Base-by-base conservation (phyloP, 2,888 invertebrate genomes). In the Lissonota sp. region DNA sequence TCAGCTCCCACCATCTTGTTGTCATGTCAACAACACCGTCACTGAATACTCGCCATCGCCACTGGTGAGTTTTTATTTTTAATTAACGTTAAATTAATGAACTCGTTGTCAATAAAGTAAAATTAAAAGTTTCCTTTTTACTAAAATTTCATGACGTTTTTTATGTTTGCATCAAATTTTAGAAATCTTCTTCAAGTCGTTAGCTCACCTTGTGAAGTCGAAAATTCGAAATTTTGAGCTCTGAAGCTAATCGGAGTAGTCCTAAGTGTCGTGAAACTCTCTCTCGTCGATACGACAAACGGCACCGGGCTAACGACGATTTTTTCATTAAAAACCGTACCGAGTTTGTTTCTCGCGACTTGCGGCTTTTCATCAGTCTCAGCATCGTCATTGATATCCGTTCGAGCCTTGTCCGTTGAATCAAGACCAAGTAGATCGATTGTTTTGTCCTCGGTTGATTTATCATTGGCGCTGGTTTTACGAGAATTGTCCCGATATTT, bases 1-100 rank as follows among this genome's bases (percentile, higher is more conserved):
- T 94, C 89, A 96, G 93, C 85, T 96, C 95, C 96, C 96, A 97
- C 96, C 96, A 97, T 83, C 94, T 93, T 1, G 95, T 93, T 83
- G 96, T 97, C 95, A 96, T 95, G 62, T 95, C 94, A 49, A 94
- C 93, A 0, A 96, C 95, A 0, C 96, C 96, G 74, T 96, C 96
- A 87, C 95, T 95, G 87, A 97, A 97, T 0, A 97, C 94, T 60
- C 95, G 94, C 95, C 97, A 97, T 5, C 97, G 94, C 97, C 97
- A 97, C 96, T 96, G 58, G 12, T 26, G 26, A 26, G 26, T 26
- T 26, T 26, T 26, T 26, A 26, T 26, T 26, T 16, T 53, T 80
- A 75, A 39, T 73, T 62, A 40, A 62, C 40, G n/a, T 40, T 26
- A 57, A 62, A 71, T 26, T 26, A 46, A 40, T 51, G 6, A 7